Base-by-base conservation (phyloP, 2,113 vertebrate genomes). In the Trogon melanurus region DNA sequence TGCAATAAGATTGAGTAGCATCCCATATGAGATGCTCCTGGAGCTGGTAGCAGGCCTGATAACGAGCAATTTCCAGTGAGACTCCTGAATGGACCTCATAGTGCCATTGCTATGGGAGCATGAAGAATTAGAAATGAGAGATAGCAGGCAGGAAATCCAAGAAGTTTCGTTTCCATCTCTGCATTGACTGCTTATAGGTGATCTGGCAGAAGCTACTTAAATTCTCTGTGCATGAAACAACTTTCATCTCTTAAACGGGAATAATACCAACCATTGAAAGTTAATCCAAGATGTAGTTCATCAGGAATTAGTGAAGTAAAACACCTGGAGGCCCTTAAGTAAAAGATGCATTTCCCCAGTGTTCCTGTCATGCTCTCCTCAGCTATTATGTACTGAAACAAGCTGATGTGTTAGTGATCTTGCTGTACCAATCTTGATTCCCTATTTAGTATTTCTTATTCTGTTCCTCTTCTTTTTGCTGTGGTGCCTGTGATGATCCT, bases 401-500 rank as follows among this genome's bases (percentile, higher is more conserved):
- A 88, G 32, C 57, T 92, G 78, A 61, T 80, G 51, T 41, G 50
- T 93, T 95, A 96, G 85, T 93, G 81, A 96, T 91, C 85, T 76
- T 80, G 69, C 67, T 88, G 44, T 88, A 89, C 75, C 19, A 26
- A 91, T 79, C 72, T 95, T 87, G 83, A 94, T 96, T 81, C 90
- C 44, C 71, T 91, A 50, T 95, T 97, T 94, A 94, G 79, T 92
- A 79, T 94, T 97, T 93, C 66, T 85, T 85, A 85, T 82, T 89
- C 88, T 79, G 50, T 65, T 92, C 45, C 26, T 92, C 16, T 60
- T 76, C 45, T 67, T 91, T 94, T 92, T 88, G 26, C 86, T 64
- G 29, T 84, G 57, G 48, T 83, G 88, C 64, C 66, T 92, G 60
- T 95, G 95, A 96, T 96, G 95, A 95, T 92, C 94, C 87, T 95